Evolutionary conservation across 1,140 invertebrate genomes (phyloP), one percentile per base, ranked within the genome.

Genomic region (Battus philenor): DNA sequence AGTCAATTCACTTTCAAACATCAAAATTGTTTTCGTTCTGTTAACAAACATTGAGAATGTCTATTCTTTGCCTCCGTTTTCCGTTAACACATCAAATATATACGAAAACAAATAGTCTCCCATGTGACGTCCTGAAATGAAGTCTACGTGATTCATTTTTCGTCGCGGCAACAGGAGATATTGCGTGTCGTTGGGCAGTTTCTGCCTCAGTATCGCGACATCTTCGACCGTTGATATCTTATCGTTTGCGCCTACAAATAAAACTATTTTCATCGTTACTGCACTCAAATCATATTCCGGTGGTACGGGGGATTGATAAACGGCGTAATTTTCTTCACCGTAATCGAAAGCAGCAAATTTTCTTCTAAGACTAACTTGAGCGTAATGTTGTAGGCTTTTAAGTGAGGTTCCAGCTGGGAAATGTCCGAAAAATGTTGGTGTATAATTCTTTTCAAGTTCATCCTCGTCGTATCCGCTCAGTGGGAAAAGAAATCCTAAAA

Each of bases 321-420:
- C 20, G 8, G 8, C 20, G 3, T 4, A 4, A 22, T 22, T 22
- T 0, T 57, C 34, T 1, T 22, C 39, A 2, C 89, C 89, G 52
- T 87, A 88, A 51, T 91, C 87, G 52, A 71, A 88, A 27, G 26
- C 30, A 0, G 50, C 26, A 30, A 71, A 66, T 1, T 12, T 36
- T 5, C 89, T 87, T 16, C 69, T 87, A 29, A 52, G 34, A 7
- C 52, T 76, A 68, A 87, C 79, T 82, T 89, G 90, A 0, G 73
- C 78, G 36, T 81, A 91, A 63, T 92, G 90, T 9, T 90, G 44
- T 0, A 94, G 48, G 44, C 92, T 92, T 67, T 90, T 89, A 0
- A 87, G 88, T 2, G 93, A 94, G 4, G 47, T 33, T 0, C 54
- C 38, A 1, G 38, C 24, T 1, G 61, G 62, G 7, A 47, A 57